These are phyloP conservation scores for Poeciliopsis paucimaculata DNA, from an alignment of 2,797 vertebrate species.

Conservation along the genomic window DNA sequence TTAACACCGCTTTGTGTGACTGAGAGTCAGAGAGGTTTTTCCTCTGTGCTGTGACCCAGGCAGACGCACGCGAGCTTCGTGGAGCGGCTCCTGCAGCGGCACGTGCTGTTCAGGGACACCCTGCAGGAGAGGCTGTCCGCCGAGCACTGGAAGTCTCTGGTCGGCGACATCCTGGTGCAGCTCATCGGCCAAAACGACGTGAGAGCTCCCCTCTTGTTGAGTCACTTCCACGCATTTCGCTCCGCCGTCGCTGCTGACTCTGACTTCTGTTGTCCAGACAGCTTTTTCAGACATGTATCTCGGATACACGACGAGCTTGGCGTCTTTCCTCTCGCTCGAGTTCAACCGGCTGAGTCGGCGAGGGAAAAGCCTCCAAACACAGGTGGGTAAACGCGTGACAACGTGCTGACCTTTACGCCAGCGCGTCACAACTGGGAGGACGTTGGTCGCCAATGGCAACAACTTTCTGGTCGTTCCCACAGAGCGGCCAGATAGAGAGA, in stretches of 20 bases:
- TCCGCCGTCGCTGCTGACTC: fast-evolving
- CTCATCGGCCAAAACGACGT: slow-evolving; percentile 82
- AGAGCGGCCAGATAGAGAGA: slow-evolving; percentile 66
- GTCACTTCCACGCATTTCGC: background rate
- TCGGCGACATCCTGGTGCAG: slow-evolving; percentile 81
- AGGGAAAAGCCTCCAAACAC: slow-evolving; percentile 51
- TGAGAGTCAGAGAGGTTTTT: background rate
- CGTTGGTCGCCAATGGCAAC: background rate
- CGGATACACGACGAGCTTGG: slow-evolving; percentile 74
- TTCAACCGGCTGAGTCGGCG: slow-evolving; percentile 59
- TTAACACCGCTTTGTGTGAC: background rate
- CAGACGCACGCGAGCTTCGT: slow-evolving; percentile 70
- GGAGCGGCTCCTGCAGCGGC: slow-evolving; percentile 80
- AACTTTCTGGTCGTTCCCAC: slow-evolving; percentile 1
- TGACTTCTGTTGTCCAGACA: slow-evolving; percentile 59
- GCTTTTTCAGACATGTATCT: slow-evolving; percentile 79
- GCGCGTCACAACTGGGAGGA: fast-evolving
- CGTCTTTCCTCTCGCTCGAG: slow-evolving; percentile 76
- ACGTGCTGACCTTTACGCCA: fast-evolving
- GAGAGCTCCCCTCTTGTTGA: background rate
- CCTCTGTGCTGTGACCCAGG: slow-evolving; percentile 49
- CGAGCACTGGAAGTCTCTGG: slow-evolving; percentile 76
- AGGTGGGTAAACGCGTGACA: slow-evolving; percentile 51
- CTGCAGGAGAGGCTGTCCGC: slow-evolving; percentile 78
- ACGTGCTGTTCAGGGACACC: slow-evolving; percentile 80